Evolutionary conservation across 2,113 vertebrate genomes (phyloP).

Genomic region (Chamaetylas fuelleborni): DNA sequence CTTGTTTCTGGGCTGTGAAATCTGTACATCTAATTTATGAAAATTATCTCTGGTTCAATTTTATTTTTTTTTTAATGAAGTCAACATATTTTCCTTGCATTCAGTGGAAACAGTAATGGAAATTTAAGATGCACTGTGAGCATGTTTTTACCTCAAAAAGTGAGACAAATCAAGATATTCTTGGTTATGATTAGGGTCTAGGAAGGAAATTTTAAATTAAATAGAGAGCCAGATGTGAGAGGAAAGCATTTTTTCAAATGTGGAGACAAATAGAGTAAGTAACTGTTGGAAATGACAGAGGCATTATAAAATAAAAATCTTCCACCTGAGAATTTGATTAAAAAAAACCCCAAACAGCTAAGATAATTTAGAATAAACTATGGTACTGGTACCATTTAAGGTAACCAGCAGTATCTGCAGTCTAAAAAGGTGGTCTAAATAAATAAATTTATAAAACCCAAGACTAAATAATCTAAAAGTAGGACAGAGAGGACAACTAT

Average conservation of each 20-base stretch:
- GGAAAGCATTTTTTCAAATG: not conserved
- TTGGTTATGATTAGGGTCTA: not conserved
- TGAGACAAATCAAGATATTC: not conserved
- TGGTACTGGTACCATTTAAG: not conserved
- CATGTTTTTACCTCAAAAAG: conserved; percentile 42
- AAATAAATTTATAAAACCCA: not conserved
- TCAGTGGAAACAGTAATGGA: conserved; percentile 69
- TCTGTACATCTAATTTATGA: conserved; percentile 67
- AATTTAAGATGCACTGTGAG: conserved; percentile 44
- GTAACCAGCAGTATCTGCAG: not conserved
- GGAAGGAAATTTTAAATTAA: conserved; percentile 21
- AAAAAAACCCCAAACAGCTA: fast-evolving
- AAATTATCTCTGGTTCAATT: conserved; percentile 60
- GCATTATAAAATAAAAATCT: not conserved
- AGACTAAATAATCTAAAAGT: not conserved
- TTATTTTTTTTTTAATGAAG: conserved; percentile 61
- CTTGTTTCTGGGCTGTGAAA: conserved; percentile 67
- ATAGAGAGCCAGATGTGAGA: not conserved
- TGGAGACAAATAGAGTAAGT: not conserved
- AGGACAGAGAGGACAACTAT: not conserved
- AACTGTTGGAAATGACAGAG: not conserved
- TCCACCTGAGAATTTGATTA: not conserved
- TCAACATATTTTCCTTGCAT: conserved; percentile 58
- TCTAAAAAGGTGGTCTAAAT: not conserved
- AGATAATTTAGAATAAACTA: not conserved